Evolutionary conservation across 2,797 vertebrate species (phyloP), one percentile per base, ranked within the genome.

Genomic region (Onychomys arenicola): DNA sequence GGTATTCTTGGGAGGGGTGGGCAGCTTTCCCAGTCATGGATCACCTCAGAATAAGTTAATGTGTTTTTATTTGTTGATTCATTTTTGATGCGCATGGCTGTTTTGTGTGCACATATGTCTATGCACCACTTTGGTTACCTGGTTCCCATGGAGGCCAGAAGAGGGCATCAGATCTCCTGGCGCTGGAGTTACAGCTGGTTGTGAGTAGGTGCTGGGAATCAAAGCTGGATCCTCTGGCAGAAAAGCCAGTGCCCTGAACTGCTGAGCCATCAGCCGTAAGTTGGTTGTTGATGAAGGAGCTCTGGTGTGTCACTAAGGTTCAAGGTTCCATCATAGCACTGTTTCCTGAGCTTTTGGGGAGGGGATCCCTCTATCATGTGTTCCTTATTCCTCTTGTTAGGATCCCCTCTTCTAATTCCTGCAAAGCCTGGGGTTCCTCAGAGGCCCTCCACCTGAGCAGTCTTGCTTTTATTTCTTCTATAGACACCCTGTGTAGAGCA

Each of bases 341-440:
- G 55, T 17, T 23, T 34, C 65, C 52, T 61, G 27, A 25, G 19
- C 49, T 19, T 71, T 37, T 0, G 67, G 52, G 59, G 27, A 7
- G 5, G 19, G 14, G 23, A 84, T 63, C 59, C 23, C 49, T 81
- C 32, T 19, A 0, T 2, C 2, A 0, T 1, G 0, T 34, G 21
- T 23, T 84, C 32, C 88, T 61, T 71, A 29, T 14, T 84, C n/a
- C 78, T 61, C 1, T 25, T 17, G 34, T 65, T 16, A 32, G 37
- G 76, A 17, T 59, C 67, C 81, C 32, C 32, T 65, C 0, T 34
- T 87, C 34, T 5, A 4, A 37, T 90, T 65, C 81, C 73, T 0
- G 2, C 17, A 29, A 32, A 55, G 25, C 29, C 61, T 57, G 3
- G 16, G 11, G 5, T 77, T 69, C 73, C 32, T 92, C 91, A 43